Base-by-base conservation (phyloP, 1,140 invertebrate genomes). In the Drosophila hydei region DNA sequence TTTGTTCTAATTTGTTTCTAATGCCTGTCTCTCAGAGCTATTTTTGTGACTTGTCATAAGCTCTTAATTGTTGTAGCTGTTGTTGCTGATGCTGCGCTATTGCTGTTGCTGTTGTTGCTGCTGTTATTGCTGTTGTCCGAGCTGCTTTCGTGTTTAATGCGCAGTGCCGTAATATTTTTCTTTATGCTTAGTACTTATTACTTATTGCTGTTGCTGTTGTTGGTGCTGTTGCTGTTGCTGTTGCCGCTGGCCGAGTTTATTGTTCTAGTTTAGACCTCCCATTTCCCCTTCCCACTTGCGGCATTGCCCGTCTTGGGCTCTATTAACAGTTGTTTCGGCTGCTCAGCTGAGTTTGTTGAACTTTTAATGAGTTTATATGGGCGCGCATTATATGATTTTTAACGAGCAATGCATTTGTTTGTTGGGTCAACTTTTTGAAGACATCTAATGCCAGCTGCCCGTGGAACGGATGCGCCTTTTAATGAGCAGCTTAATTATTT, bases 91-190 rank as follows among this genome's bases (percentile, higher is more conserved):
- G 36, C 18, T 55, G n/a, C 23, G n/a, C 23, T 56, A 14, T 30
- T 48, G 45, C 18, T 48, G 12, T 25, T 12, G 50, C n/a, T 48
- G 14, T 8, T 36, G 50, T 16, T 52, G 14, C 7, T 51, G 48
- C 0, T 36, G 27, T 8, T 52, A 8, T 4, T 42, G 36, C n/a
- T 25, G 50, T 19, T 50, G 63, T 68, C 36, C n/a, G 48, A 52
- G 21, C 38, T 47, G 54, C 72, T 48, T 67, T 75, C 64, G 58
- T 61, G 51, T 70, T 63, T 81, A 81, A 81, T 83, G 79, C 79
- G 56, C 70, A 83, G 75, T 81, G 79, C 79, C 79, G 79, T 81
- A 81, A 81, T 81, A 77, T 80, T 80, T 83, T 70, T 76, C 64
- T 83, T 83, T 78, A 59, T 74, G 64, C 55, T 67, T 72, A 72